These are phyloP conservation scores for Tanytarsus gracilentus DNA, from an alignment of 2,888 invertebrate species.

Conservation along the genomic window DNA sequence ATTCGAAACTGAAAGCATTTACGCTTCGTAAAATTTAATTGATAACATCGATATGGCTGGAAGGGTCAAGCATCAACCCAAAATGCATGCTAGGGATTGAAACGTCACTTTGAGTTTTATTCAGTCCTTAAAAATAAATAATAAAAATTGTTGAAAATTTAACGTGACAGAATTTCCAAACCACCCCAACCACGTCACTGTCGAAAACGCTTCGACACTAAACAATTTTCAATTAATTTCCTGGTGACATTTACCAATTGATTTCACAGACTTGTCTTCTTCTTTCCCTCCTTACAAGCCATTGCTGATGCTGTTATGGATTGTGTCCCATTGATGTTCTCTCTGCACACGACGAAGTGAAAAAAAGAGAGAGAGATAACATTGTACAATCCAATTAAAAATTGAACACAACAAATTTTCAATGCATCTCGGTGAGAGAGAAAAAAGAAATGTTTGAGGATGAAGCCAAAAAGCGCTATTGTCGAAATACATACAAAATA, in stretches of 20 bases:
- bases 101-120: too few species aligned
- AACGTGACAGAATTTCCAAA: neutral
- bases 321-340: neutral
- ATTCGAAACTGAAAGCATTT: neutral
- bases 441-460: neutral
- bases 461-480: neutral
- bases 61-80: neutral
- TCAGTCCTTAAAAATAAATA: too few species aligned
- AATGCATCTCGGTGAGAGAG: neutral
- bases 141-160: too few species aligned
- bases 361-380: neutral
- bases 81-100: too few species aligned
- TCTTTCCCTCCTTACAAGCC: neutral
- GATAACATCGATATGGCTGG: neutral
- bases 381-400: constrained; percentile 26
- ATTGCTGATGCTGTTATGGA: neutral
- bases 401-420: constrained; percentile 19
- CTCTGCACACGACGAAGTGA: neutral
- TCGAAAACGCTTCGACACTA: constrained; percentile 1
- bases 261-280: neutral
- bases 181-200: neutral
- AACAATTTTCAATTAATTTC: constrained; percentile 13
- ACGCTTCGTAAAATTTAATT: constrained; percentile 12
- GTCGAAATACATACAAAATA: neutral
- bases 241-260: constrained; percentile 28